Percentiles rank a stretch among this genome's conserved stretches.
Evolutionary conservation across 2,113 vertebrate species (phyloP).

Genomic region (Chitala chitala): DNA sequence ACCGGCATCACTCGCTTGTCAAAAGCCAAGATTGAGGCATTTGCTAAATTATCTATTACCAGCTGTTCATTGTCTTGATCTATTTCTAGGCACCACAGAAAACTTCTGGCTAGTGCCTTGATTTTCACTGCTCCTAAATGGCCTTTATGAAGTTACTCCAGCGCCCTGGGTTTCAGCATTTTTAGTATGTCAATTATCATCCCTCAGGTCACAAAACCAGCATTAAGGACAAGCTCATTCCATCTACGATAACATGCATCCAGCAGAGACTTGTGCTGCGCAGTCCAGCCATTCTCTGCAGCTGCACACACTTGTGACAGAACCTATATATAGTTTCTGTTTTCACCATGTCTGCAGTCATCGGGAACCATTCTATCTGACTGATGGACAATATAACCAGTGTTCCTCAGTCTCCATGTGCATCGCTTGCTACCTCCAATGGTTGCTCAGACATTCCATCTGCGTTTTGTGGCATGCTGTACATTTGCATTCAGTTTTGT

Average conservation of each 20-base stretch:
- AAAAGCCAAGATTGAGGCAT: slow-evolving; percentile 13
- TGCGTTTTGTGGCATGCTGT: background rate
- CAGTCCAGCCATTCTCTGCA: background rate
- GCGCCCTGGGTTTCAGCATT: background rate
- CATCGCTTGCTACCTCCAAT: background rate
- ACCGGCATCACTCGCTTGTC: no score
- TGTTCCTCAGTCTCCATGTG: background rate
- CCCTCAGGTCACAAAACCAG: background rate
- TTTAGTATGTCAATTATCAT: slow-evolving; percentile 10
- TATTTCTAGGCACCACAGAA: slow-evolving; percentile 24
- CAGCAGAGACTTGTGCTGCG: background rate
- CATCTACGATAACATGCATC: background rate
- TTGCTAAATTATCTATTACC: slow-evolving; percentile 14
- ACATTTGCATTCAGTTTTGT: slow-evolving; percentile 4
- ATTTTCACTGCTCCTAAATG: slow-evolving; percentile 22
- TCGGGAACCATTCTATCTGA: background rate
- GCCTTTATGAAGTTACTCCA: slow-evolving; percentile 17
- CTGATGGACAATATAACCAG: slow-evolving; percentile 13
- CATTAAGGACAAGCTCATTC: slow-evolving; percentile 1
- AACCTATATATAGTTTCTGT: background rate
- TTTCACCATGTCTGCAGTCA: slow-evolving; percentile 2
- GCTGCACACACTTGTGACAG: background rate
- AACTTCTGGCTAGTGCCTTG: slow-evolving; percentile 5
- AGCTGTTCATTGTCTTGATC: slow-evolving; percentile 16
- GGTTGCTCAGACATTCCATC: slow-evolving; percentile 11